Percentiles rank a stretch among this genome's conserved stretches.
These are phyloP conservation scores for Idaea aversata DNA, from an alignment of 2,888 invertebrate genomes.

Conservation along the genomic window DNA sequence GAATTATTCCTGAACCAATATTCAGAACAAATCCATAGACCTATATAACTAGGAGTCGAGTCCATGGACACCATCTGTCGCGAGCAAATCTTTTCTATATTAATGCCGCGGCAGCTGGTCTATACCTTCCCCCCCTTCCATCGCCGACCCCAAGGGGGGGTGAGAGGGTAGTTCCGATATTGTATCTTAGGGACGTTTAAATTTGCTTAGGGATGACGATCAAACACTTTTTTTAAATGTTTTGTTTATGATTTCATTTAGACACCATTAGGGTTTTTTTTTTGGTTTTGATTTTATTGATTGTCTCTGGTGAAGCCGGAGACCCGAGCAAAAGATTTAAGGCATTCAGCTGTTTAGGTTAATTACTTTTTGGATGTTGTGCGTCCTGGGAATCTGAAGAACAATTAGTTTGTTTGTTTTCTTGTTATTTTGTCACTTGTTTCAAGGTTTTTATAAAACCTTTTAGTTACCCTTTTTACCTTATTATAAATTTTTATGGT, in stretches of 20 bases:
- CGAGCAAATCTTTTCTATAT: constrained; percentile 56
- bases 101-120: constrained; percentile 48
- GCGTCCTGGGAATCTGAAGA: no score
- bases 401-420: no score
- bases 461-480: no score
- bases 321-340: no score
- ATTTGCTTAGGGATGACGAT: not conserved
- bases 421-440: no score
- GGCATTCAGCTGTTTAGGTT: no score
- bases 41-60: constrained; percentile 35
- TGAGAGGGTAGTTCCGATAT: not conserved
- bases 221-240: not conserved
- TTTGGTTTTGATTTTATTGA: no score
- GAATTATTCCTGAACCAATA: not conserved
- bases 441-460: no score
- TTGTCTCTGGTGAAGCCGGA: no score
- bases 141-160: constrained; percentile 1
- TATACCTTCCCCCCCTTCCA: constrained; percentile 19
- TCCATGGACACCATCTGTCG: constrained; percentile 29
- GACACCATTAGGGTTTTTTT: no score
- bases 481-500: no score
- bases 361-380: no score
- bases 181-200: not conserved
- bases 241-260: not conserved
- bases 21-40: not conserved